Conservation (phyloP, 2,797 vertebrate species). For the Clangula hyemalis region DNA sequence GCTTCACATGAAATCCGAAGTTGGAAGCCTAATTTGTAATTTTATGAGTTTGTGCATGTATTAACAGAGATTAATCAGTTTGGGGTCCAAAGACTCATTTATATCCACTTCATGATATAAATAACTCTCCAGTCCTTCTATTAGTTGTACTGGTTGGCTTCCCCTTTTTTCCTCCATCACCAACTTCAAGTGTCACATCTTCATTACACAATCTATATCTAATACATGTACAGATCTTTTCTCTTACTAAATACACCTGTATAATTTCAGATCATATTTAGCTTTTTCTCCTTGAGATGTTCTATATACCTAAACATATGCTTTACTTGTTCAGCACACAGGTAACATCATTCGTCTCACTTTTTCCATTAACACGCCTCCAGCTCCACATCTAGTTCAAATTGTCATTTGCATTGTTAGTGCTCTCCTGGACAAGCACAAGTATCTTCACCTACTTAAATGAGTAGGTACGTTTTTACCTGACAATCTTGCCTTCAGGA, state of each 20-base stretch:
- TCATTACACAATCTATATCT: background rate
- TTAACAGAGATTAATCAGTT: background rate
- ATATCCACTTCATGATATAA: background rate
- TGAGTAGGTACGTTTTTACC: constrained; percentile 25
- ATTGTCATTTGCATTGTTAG: constrained; percentile 1
- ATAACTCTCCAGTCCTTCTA: background rate
- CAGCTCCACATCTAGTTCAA: constrained; percentile 4
- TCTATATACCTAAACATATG: background rate
- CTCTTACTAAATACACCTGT: background rate
- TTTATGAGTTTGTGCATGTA: background rate
- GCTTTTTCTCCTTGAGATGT: background rate
- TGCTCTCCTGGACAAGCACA: background rate
- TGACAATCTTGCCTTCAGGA: constrained; percentile 25
- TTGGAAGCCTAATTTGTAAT: background rate
- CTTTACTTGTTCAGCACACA: background rate
- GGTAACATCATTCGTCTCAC: background rate
- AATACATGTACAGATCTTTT: background rate
- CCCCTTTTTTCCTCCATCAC: background rate
- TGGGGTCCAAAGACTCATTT: background rate
- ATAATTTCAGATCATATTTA: background rate
- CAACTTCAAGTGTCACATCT: background rate
- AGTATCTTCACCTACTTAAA: constrained; percentile 35
- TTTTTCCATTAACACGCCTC: background rate
- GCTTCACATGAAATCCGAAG: background rate
- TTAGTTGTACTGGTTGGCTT: background rate